Base-by-base conservation (phyloP, 2,888 invertebrate species). In the Melinopterus prodromus region DNA sequence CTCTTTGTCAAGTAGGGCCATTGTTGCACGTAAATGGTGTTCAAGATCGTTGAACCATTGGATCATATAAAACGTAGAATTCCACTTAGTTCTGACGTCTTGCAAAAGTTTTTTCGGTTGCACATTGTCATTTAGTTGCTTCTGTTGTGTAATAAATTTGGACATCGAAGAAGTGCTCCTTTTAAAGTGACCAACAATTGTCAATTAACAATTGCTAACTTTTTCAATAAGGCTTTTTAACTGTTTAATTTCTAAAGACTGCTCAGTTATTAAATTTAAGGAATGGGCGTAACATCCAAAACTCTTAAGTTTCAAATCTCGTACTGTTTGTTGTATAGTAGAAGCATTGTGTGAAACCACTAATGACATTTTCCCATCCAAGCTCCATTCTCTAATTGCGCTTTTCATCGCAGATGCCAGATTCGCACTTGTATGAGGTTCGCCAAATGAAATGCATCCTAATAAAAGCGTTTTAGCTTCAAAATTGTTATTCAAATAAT, bases 101-200 rank as follows among this genome's bases (percentile, higher is more conserved):
- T 83, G 81, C 2, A 82, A 15, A 36, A 83, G 70, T 79, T 81
- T 82, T 77, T 81, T 77, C 37, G 79, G 76, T 53, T 53, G 53
- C 53, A 53, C 53, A 70, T 26, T 71, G 16, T 71, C 16, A 71
- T 78, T 74, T 80, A 76, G 14, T 69, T 77, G 37, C 69, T 71
- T 82, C 81, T 83, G 83, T 36, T 79, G 80, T 71, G 88, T 35
- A 90, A 84, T 85, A 90, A 85, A 80, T 81, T 86, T 83, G 70
- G 82, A 78, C 53, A 84, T 77, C 77, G 84, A 71, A 70, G 53
- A 9, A 78, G 81, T 70, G 77, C 85, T 86, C 78, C 83, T 81
- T 81, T 83, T 85, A 74, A 86, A 85, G 82, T 85, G 82, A 1
- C 69, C 70, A 2, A 85, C 84, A 53, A 85, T 81, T 14, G 15